Base-by-base conservation (phyloP, 2,797 vertebrate genomes). In the Galago senegalensis region DNA sequence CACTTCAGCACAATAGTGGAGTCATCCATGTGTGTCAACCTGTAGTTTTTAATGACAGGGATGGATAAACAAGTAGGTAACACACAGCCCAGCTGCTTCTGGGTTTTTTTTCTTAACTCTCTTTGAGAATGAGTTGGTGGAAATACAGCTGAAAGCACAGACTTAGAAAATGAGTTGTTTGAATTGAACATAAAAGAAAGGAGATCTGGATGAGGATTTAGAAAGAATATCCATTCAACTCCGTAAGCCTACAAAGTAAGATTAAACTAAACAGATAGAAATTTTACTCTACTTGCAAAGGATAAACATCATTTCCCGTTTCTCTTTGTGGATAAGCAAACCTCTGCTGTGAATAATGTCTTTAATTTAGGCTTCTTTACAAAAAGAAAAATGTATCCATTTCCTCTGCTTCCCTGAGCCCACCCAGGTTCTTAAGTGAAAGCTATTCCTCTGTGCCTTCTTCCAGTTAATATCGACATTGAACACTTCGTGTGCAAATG, bases 11-110 rank as follows among this genome's bases (percentile, higher is more conserved):
- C 94, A 98, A 96, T 97, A 94, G 88, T 8, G 21, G 0, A 9
- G 96, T 94, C 96, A 96, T 49, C 95, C 27, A 0, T 96, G 97
- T 95, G 93, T 10, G 37, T 97, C 97, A 98, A 93, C 11, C 89
- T 97, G 83, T 85, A 96, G 94, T 89, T 96, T 97, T 1, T 79
- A 95, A 89, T 77, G 96, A 92, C 77, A 90, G 83, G 95, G 80
- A 56, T 85, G 95, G 49, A 72, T 94, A 88, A 97, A 95, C 89
- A 95, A 82, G 87, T 72, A 61, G 16, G 85, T 91, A 87, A 95
- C 92, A 95, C 34, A 60, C 94, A 96, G 83, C 97, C 92, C 63
- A 53, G 97, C 79, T 93, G 97, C 94, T 93, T 86, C 46, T 2
- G 21, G 70, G 90, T 13, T 27, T 27, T 93, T 92, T 92, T 80